Conservation (phyloP, 2,888 invertebrate species). For the Mamestra brassicae region DNA sequence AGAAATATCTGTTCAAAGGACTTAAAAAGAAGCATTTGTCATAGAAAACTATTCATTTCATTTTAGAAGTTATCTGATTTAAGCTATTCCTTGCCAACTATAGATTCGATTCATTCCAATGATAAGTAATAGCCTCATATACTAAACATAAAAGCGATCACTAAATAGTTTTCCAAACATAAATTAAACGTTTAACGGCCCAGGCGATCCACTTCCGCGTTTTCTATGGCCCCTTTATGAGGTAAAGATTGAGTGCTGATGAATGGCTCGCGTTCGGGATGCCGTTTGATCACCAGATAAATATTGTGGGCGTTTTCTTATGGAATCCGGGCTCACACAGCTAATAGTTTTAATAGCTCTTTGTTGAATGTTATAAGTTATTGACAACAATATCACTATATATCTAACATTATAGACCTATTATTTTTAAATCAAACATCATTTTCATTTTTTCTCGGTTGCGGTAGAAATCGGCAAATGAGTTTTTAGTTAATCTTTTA, state of each 20-base stretch:
- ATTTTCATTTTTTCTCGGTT: constrained; percentile 45
- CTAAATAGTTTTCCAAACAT: constrained; percentile 56
- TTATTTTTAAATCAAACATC: constrained; percentile 56
- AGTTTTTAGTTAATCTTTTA: constrained; percentile 50
- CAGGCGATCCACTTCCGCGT: constrained; percentile 75
- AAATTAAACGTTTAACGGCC: constrained; percentile 53
- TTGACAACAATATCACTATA: constrained; percentile 46
- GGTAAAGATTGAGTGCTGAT: constrained; percentile 81
- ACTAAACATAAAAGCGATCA: constrained; percentile 54
- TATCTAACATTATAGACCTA: constrained; percentile 56
- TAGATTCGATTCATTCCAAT: constrained; percentile 50
- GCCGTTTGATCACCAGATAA: constrained; percentile 87
- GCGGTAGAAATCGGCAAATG: constrained; percentile 68
- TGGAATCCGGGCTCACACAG: constrained; percentile 81
- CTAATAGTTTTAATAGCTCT: constrained; percentile 74
- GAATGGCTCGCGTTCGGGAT: constrained; percentile 81
- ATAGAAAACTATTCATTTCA: constrained; percentile 48
- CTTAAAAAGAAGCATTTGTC: constrained; percentile 10
- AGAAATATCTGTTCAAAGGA: constrained; percentile 2
- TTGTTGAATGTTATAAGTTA: constrained; percentile 69
- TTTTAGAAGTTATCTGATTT: constrained; percentile 42
- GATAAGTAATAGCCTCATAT: constrained; percentile 49
- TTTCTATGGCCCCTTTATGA: constrained; percentile 82
- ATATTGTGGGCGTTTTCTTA: constrained; percentile 77
- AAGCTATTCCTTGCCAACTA: constrained; percentile 26